Conservation (phyloP, 1,140 invertebrate species). For the Medauroidea extradentata region DNA sequence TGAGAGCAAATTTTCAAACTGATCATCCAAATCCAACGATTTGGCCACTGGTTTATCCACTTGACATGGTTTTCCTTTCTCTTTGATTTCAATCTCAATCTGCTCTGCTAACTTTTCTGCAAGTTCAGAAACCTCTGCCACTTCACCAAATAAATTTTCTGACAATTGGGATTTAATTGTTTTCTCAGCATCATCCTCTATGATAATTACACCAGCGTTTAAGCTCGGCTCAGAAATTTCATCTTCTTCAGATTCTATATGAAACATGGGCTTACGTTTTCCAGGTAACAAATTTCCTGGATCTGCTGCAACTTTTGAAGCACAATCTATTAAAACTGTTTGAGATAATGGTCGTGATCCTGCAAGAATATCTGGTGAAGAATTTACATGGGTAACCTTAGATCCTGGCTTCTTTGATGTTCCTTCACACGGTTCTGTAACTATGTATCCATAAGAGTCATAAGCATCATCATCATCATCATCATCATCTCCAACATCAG, state of each 20-base stretch:
- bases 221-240: conserved; percentile 15
- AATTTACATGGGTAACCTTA: conserved; percentile 3
- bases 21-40: no score
- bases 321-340: not conserved
- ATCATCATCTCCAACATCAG: not conserved
- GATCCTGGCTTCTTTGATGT: not conserved
- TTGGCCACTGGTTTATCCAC: no score
- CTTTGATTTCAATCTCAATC: no score
- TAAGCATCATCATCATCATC: not conserved
- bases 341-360: not conserved
- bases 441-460: conserved; percentile 10
- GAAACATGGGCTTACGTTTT: conserved; percentile 30
- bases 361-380: conserved; percentile 15
- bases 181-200: no score
- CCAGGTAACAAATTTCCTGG: no score
- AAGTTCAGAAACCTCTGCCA: no score
- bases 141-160: no score
- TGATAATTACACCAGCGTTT: not conserved
- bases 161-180: no score
- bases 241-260: conserved; percentile 41
- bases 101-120: no score
- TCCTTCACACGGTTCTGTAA: conserved; percentile 17
- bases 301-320: not conserved
- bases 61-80: no score
- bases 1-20: no score